phyloP scores from a whole-genome alignment of 2,888 invertebrate genomes.

The Epirrhoe tristata region DNA sequence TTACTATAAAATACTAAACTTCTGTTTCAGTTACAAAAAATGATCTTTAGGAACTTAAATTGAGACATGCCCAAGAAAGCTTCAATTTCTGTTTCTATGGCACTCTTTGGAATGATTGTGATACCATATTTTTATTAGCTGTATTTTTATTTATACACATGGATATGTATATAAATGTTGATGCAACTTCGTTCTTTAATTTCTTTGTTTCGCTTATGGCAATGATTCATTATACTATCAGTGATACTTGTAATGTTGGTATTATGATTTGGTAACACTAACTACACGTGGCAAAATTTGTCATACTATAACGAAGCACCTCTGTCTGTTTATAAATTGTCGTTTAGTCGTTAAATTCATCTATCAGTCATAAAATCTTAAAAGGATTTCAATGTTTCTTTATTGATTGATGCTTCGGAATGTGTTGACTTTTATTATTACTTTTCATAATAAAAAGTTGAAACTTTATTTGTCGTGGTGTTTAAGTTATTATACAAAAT shows the following conservation, averaged over 20 bases:
- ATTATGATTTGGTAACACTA: not conserved
- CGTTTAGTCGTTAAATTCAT: conserved; percentile 24
- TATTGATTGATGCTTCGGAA: conserved; percentile 21
- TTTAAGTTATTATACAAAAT: not conserved
- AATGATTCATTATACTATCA: too few relatives aligned
- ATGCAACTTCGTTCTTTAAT: too few relatives aligned
- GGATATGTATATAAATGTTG: too few relatives aligned
- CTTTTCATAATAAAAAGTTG: not conserved
- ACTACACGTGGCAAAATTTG: not conserved
- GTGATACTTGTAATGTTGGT: not conserved
- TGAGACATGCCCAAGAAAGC: too few relatives aligned
- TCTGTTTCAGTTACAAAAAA: too few relatives aligned
- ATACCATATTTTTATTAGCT: too few relatives aligned
- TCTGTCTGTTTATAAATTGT: conserved; percentile 16
- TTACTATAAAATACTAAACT: too few relatives aligned
- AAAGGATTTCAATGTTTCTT: conserved; percentile 29
- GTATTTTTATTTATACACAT: too few relatives aligned
- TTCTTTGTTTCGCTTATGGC: too few relatives aligned
- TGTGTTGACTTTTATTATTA: conserved; percentile 5
- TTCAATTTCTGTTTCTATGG: too few relatives aligned
- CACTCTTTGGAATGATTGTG: too few relatives aligned
- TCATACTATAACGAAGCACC: not conserved
- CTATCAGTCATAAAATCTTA: conserved; percentile 23
- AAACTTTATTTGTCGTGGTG: not conserved
- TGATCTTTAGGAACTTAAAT: too few relatives aligned